Percentiles rank a stretch among this genome's conserved stretches.
These are phyloP conservation scores for Pluvialis apricaria DNA, from an alignment of 2,113 vertebrate genomes.

Conservation along the genomic window DNA sequence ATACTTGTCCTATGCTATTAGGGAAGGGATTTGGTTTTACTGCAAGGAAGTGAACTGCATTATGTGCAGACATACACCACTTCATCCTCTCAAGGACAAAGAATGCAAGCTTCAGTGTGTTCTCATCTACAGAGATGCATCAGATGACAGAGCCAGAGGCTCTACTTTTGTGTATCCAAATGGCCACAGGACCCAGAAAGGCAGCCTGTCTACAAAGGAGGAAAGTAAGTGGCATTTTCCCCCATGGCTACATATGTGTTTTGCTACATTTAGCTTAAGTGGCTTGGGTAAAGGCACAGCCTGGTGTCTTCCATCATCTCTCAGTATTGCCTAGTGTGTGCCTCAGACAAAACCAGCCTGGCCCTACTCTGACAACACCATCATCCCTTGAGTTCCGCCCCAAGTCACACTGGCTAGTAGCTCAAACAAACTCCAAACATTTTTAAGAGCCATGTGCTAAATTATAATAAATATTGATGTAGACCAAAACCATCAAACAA, in stretches of 20 bases:
- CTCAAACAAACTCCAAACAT: not conserved
- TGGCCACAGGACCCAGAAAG: not conserved
- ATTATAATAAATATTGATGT: not conserved
- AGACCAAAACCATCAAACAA: not conserved
- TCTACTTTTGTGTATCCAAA: not conserved
- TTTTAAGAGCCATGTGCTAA: not conserved
- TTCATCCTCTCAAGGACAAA: not conserved
- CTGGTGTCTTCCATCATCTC: not conserved
- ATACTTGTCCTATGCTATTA: not conserved
- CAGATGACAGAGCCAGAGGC: not conserved
- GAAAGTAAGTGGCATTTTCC: not conserved
- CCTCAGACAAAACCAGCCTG: not conserved
- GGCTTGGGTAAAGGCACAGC: not conserved
- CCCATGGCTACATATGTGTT: not conserved
- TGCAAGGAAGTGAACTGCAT: not conserved
- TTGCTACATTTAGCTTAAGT: not conserved
- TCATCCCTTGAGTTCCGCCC: not conserved
- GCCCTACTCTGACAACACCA: not conserved
- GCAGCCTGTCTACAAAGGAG: not conserved
- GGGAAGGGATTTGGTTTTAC: not conserved
- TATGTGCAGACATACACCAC: not conserved
- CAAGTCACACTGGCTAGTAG: fast-evolving
- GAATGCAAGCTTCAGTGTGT: not conserved
- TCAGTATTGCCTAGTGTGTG: fast-evolving
- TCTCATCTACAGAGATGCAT: not conserved